Evolutionary conservation across 2,797 vertebrate species (phyloP).

Genomic region (Pyrocephalus nanus): DNA sequence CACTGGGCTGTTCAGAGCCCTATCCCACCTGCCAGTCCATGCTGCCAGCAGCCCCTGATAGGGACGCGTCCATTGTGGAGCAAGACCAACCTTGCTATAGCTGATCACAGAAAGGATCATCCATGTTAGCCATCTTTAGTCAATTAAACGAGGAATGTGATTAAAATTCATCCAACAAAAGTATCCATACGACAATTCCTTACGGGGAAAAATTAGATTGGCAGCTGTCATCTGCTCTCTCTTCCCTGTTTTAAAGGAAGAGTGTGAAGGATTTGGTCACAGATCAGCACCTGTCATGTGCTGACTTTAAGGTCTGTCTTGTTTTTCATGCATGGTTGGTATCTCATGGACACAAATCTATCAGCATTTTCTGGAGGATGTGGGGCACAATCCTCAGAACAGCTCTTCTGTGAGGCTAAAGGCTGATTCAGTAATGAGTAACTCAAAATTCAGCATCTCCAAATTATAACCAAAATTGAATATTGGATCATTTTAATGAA

Average conservation of each 20-base stretch:
- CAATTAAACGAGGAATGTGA: background rate
- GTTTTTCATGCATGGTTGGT: accelerated
- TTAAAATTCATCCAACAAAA: background rate
- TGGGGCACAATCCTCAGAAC: background rate
- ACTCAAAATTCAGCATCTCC: background rate
- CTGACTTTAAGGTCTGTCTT: background rate
- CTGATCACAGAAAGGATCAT: background rate
- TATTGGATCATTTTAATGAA: background rate
- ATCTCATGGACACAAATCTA: background rate
- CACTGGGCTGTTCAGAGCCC: background rate
- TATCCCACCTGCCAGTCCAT: background rate
- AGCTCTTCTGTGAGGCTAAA: background rate
- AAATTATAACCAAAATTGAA: background rate
- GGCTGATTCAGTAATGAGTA: background rate
- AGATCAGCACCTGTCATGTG: background rate
- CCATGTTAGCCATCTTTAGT: background rate
- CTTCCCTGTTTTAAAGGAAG: background rate
- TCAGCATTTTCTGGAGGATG: accelerated
- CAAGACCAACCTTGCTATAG: background rate
- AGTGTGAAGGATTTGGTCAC: background rate
- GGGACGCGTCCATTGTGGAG: accelerated
- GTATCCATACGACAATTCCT: background rate
- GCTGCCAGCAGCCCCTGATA: background rate
- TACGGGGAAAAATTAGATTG: background rate
- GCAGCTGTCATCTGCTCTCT: background rate